These are phyloP conservation scores for Bembecia ichneumoniformis DNA, from an alignment of 2,888 invertebrate species.

Conservation along the genomic window DNA sequence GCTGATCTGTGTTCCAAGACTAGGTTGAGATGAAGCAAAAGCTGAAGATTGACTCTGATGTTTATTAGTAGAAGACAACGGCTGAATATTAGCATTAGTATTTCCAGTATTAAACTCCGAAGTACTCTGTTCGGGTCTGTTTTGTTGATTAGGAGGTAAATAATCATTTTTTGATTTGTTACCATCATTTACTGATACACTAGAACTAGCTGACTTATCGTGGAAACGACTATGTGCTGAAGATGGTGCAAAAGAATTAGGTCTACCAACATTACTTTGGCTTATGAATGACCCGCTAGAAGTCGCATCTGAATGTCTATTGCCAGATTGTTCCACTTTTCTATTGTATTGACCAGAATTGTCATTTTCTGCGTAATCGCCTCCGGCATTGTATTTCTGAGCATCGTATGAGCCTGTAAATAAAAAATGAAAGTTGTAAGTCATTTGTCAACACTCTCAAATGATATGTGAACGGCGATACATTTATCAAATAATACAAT, in stretches of 20 bases:
- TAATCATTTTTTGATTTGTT: constrained; percentile 22
- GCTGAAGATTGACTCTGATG: constrained; percentile 4
- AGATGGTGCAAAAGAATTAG: constrained; percentile 3
- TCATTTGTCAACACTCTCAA: constrained; percentile 48
- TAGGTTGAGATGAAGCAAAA: constrained; percentile 8
- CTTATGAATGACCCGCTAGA: constrained; percentile 34
- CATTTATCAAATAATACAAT: constrained; percentile 51
- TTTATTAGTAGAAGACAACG: constrained; percentile 1
- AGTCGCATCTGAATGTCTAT: constrained; percentile 27
- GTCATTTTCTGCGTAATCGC: constrained; percentile 44
- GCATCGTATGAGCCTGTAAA: constrained; percentile 65
- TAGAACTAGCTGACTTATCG: constrained; percentile 9
- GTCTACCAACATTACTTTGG: constrained; percentile 30
- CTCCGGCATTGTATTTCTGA: constrained; percentile 53
- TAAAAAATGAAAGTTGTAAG: constrained; percentile 61
- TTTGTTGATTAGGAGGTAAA: constrained; percentile 22
- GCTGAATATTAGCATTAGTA: constrained; percentile 8
- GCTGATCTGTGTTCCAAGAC: constrained; percentile 6
- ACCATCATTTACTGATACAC: constrained; percentile 7
- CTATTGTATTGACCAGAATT: constrained; percentile 32
- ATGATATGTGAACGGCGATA: constrained; percentile 36
- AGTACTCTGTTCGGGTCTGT: constrained; percentile 3
- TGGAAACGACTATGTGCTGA: constrained; percentile 15
- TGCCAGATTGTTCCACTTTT: constrained; percentile 31
- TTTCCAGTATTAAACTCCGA: constrained; percentile 9